phyloP scores from a whole-genome alignment of 1,140 invertebrate genomes.

The Paralvinella palmiformis region DNA sequence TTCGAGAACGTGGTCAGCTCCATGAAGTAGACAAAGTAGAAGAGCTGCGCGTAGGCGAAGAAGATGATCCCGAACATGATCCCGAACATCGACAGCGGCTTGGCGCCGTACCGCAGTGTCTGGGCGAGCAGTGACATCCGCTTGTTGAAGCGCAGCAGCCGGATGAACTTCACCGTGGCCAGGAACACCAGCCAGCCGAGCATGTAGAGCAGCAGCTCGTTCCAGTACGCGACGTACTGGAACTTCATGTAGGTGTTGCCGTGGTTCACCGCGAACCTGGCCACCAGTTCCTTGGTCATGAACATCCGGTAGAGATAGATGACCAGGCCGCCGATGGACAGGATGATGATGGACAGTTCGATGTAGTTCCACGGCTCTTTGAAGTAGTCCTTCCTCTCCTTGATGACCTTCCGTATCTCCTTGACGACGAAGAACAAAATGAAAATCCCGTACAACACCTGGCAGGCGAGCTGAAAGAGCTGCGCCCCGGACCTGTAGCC shows the following conservation, averaged over 20 bases:
- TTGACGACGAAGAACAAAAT: slow-evolving; percentile 54
- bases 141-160: slow-evolving; percentile 55
- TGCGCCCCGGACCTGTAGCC: slow-evolving; percentile 36
- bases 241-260: slow-evolving; percentile 56
- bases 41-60: slow-evolving; percentile 49
- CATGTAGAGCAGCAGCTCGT: slow-evolving; percentile 51
- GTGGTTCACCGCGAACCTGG: slow-evolving; percentile 47
- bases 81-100: slow-evolving; percentile 45
- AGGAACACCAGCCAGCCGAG: slow-evolving; percentile 54
- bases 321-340: slow-evolving; percentile 44
- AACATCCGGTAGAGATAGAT: slow-evolving; percentile 49
- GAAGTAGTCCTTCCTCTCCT: slow-evolving; percentile 39
- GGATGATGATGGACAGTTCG: slow-evolving; percentile 48
- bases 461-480: slow-evolving; percentile 39
- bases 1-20: slow-evolving; percentile 51
- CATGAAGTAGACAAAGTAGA: slow-evolving; percentile 53
- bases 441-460: slow-evolving; percentile 40
- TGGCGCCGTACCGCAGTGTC: slow-evolving; percentile 39
- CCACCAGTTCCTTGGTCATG: slow-evolving; percentile 38
- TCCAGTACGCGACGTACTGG: slow-evolving; percentile 51
- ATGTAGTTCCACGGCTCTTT: slow-evolving; percentile 51
- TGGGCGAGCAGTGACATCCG: slow-evolving; percentile 48
- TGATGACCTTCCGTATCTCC: slow-evolving; percentile 39
- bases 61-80: slow-evolving; percentile 50
- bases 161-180: slow-evolving; percentile 53